These are phyloP conservation scores for Phrixothrix hirtus DNA, from an alignment of 2,888 invertebrate species.

Conservation along the genomic window DNA sequence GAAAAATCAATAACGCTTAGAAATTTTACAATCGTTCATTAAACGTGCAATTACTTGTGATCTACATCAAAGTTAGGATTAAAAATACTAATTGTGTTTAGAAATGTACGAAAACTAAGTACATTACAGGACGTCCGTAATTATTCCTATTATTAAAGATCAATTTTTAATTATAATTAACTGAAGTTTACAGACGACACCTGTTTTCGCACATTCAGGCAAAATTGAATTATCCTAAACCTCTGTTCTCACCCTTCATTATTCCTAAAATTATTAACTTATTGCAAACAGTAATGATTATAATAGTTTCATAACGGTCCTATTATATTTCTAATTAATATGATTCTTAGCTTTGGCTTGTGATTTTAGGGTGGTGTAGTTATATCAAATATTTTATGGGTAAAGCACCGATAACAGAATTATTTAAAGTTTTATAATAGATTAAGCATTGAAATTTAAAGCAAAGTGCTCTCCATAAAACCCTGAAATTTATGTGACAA, in stretches of 20 bases:
- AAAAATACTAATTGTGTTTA: not conserved
- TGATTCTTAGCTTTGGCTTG: no score
- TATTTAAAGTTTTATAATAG: no score
- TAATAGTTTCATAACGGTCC: not conserved
- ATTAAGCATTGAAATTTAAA: no score
- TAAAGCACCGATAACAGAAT: no score
- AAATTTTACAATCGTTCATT: not conserved
- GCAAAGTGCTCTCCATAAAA: no score
- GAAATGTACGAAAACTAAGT: not conserved
- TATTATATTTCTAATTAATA: not conserved
- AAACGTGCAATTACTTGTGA: not conserved
- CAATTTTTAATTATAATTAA: slow-evolving; percentile 40
- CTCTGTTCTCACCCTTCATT: slow-evolving; percentile 18
- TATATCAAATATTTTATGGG: no score
- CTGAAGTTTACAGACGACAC: slow-evolving; percentile 54
- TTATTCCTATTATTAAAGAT: not conserved
- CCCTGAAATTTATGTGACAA: not conserved
- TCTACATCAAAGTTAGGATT: not conserved
- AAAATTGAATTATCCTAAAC: no score
- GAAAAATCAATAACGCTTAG: no score
- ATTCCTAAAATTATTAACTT: slow-evolving; percentile 16
- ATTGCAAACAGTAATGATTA: not conserved
- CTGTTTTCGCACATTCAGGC: slow-evolving; percentile 49
- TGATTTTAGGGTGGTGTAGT: no score
- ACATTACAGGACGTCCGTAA: not conserved